Evolutionary conservation across 2,888 invertebrate species (phyloP).

Genomic region (Scaptomyza caliginosa): DNA sequence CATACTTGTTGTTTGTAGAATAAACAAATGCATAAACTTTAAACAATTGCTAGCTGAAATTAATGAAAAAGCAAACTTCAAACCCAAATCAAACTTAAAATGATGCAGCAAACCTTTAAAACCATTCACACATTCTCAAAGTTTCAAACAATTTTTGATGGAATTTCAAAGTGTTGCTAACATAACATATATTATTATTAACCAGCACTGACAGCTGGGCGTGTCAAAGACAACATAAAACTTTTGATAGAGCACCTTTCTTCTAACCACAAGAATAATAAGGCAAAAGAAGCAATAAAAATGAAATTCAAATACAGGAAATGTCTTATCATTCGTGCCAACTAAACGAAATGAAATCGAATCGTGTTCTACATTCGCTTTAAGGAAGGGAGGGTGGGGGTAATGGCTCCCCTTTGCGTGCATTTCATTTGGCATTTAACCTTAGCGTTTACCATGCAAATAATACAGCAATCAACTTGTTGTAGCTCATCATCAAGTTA

Average conservation of each 20-base stretch:
- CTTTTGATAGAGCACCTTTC: background rate
- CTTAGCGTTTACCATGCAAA: slow-evolving; percentile 34
- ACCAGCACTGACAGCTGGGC: background rate
- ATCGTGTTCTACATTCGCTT: background rate
- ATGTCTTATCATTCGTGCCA: background rate
- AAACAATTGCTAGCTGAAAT: too few relatives aligned
- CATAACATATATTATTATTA: background rate
- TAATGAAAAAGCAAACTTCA: too few relatives aligned
- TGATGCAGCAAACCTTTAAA: too few relatives aligned
- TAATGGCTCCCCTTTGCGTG: slow-evolving; percentile 37
- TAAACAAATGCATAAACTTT: background rate
- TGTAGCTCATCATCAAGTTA: slow-evolving; percentile 43
- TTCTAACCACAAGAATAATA: background rate
- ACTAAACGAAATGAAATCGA: background rate
- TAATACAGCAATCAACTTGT: slow-evolving; percentile 54
- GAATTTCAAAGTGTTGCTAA: background rate
- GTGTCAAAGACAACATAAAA: background rate
- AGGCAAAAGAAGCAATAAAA: background rate
- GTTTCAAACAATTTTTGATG: too few relatives aligned
- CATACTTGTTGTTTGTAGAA: background rate
- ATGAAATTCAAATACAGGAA: background rate
- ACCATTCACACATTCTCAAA: too few relatives aligned
- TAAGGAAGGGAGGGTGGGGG: background rate
- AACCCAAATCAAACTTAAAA: too few relatives aligned
- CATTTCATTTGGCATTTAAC: slow-evolving; percentile 50